Evolutionary conservation across 2,888 invertebrate species (phyloP).

Genomic region (Thymelicus lineola): DNA sequence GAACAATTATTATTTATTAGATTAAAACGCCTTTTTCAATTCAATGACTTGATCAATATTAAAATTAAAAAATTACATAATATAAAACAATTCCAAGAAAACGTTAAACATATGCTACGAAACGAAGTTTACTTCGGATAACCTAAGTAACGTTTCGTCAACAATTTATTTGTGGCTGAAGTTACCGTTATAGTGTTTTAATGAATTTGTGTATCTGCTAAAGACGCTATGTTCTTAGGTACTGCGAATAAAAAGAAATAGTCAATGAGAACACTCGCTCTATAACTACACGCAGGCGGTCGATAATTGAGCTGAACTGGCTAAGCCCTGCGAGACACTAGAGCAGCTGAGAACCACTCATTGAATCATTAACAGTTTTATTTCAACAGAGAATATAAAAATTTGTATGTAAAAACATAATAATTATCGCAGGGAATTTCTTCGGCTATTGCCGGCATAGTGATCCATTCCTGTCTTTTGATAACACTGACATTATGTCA

Average conservation of each 20-base stretch:
- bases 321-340: slow-evolving; percentile 7
- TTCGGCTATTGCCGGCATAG: background rate
- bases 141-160: too few relatives aligned
- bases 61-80: too few relatives aligned
- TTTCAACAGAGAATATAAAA: background rate
- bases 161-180: background rate
- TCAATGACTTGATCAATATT: too few relatives aligned
- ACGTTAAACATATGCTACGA: too few relatives aligned
- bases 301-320: slow-evolving; percentile 28
- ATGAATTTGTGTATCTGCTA: slow-evolving; percentile 2
- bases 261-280: slow-evolving; percentile 24
- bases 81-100: too few relatives aligned
- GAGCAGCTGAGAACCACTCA: background rate
- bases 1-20: too few relatives aligned
- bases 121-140: too few relatives aligned
- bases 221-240: background rate
- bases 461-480: background rate
- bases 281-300: slow-evolving; percentile 32
- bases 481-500: slow-evolving; percentile 8
- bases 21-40: too few relatives aligned
- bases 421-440: too few relatives aligned
- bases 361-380: slow-evolving; percentile 4
- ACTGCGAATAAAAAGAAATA: slow-evolving; percentile 20
- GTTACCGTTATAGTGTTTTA: background rate
- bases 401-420: too few relatives aligned